A percentile compares a stretch with the other conserved stretches of the same genome.
phyloP scores from a whole-genome alignment of 1,140 invertebrate species.

The Lepidurus apus region DNA sequence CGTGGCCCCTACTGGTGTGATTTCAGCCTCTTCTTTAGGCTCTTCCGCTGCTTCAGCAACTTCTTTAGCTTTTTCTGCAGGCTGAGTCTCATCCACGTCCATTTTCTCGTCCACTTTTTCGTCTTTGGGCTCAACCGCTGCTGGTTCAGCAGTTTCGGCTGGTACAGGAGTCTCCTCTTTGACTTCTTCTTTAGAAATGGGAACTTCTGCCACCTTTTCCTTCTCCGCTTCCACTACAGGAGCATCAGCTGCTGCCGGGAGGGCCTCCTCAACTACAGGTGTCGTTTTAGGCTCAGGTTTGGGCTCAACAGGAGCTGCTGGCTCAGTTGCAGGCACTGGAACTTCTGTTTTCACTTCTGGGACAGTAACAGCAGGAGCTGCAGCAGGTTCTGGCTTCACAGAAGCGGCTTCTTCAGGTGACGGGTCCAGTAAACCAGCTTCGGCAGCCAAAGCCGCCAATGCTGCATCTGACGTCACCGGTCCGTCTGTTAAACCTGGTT shows the following conservation, averaged over 20 bases:
- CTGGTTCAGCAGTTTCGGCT: background rate
- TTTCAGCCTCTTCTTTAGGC: background rate
- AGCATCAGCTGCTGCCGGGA: slow-evolving; percentile 30
- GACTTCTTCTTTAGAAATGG: background rate
- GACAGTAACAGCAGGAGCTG: slow-evolving; percentile 25
- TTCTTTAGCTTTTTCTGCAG: slow-evolving; percentile 23
- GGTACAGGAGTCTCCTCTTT: slow-evolving; percentile 6
- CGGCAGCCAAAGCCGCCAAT: slow-evolving; percentile 57
- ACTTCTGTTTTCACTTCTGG: background rate
- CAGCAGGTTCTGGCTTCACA: background rate
- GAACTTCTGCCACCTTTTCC: background rate
- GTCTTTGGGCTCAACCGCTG: background rate
- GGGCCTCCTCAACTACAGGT: background rate
- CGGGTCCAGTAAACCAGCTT: slow-evolving; percentile 58
- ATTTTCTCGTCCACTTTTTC: slow-evolving; percentile 23
- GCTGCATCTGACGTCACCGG: slow-evolving; percentile 60
- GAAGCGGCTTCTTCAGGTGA: slow-evolving; percentile 37
- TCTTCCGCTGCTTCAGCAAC: slow-evolving; percentile 30
- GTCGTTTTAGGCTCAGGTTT: slow-evolving; percentile 29
- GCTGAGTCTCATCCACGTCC: background rate
- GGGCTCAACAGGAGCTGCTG: background rate
- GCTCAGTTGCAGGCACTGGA: slow-evolving; percentile 20
- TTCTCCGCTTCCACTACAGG: background rate
- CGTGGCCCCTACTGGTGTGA: background rate
- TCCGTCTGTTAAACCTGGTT: slow-evolving; percentile 46